Evolutionary conservation across 2,888 invertebrate genomes (phyloP).

Genomic region (Molorchus minor): DNA sequence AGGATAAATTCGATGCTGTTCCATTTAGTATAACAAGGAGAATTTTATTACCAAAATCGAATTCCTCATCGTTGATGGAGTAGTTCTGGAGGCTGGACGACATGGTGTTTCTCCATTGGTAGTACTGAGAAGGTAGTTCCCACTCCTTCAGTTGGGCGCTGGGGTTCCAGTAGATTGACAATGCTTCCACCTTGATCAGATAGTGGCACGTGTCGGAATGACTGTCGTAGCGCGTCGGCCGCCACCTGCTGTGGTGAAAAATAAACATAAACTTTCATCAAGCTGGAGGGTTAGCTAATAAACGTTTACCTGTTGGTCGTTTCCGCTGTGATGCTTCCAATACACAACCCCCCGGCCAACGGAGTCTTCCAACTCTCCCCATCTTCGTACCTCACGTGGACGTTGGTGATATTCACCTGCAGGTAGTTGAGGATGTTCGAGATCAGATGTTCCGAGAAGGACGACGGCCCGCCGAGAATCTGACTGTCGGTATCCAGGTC

Average conservation of each 20-base stretch:
- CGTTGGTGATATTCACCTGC: conserved; percentile 79
- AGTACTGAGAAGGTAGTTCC: conserved; percentile 69
- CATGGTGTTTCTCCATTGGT: conserved; percentile 81
- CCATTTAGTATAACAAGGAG: too few species aligned
- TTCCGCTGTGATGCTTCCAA: conserved; percentile 80
- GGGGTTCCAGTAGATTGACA: conserved; percentile 82
- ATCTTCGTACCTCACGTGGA: conserved; percentile 86
- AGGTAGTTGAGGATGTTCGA: conserved; percentile 82
- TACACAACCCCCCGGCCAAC: conserved; percentile 78
- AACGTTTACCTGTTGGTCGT: conserved; percentile 77
- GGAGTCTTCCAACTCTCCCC: conserved; percentile 72
- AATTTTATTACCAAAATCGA: conserved; percentile 78
- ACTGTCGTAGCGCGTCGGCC: conserved; percentile 67
- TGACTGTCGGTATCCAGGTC: conserved; percentile 71
- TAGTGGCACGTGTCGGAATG: conserved; percentile 67
- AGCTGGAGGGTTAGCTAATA: too few species aligned
- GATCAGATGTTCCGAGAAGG: conserved; percentile 77
- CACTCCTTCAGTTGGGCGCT: conserved; percentile 63
- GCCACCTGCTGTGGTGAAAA: conserved; percentile 75
- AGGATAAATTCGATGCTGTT: too few species aligned
- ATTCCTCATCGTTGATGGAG: conserved; percentile 78
- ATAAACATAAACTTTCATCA: too few species aligned
- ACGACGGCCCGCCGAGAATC: conserved; percentile 70
- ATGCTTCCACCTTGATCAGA: conserved; percentile 77
- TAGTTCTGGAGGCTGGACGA: conserved; percentile 78